A percentile compares a stretch with the other conserved stretches of the same genome.
Conservation (phyloP, 2,888 invertebrate species). For the Hermodice carunculata region DNA sequence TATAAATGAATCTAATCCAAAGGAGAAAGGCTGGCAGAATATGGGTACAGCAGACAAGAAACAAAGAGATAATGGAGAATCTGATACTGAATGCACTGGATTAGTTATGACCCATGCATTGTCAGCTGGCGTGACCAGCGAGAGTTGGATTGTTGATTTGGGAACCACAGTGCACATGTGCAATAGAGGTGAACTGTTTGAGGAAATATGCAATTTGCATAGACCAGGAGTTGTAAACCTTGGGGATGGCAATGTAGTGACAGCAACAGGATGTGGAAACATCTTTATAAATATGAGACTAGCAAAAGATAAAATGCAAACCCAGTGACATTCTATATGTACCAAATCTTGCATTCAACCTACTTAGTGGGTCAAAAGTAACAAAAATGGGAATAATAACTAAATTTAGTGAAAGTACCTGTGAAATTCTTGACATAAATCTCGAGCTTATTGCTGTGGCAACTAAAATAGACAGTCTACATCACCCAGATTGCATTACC, state of each 20-base stretch:
- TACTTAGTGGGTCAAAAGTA: slow-evolving; percentile 16
- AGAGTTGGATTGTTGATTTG: slow-evolving; percentile 17
- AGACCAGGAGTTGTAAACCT: slow-evolving; percentile 2
- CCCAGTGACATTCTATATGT: slow-evolving; percentile 15
- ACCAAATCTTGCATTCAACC: slow-evolving; percentile 13
- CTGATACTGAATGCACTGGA: slow-evolving; percentile 10
- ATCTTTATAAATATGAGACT: slow-evolving; percentile 1
- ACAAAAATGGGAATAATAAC: neutral
- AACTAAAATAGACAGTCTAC: neutral
- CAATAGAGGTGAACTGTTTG: too few species aligned
- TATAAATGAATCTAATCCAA: too few species aligned
- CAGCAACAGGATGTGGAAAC: slow-evolving; percentile 11
- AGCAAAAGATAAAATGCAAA: neutral
- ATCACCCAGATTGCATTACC: neutral
- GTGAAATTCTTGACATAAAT: slow-evolving; percentile 5
- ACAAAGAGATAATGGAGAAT: neutral
- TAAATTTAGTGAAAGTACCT: slow-evolving; percentile 3
- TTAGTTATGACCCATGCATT: slow-evolving; percentile 7
- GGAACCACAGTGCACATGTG: slow-evolving; percentile 21
- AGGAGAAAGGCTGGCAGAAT: too few species aligned
- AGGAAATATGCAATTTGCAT: too few species aligned
- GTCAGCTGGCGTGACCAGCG: neutral
- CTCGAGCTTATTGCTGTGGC: slow-evolving; percentile 5
- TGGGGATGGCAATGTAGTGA: slow-evolving; percentile 15
- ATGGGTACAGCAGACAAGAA: too few species aligned